Evolutionary conservation across 2,888 invertebrate genomes (phyloP).

Genomic region (Sussaba pulchella): DNA sequence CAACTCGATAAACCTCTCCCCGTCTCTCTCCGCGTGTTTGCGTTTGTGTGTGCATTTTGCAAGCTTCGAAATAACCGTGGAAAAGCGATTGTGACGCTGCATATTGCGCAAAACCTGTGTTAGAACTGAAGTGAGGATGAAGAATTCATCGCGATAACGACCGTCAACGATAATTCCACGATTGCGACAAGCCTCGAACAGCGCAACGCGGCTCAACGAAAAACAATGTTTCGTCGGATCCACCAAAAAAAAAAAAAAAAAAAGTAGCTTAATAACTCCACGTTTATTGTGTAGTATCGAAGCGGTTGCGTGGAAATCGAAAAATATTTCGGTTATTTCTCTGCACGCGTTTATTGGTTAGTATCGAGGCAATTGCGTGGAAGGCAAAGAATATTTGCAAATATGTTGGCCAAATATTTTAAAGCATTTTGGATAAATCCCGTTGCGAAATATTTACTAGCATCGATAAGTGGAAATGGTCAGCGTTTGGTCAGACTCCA

Average conservation of each 20-base stretch:
- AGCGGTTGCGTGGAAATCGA: background rate
- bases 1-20: too few relatives aligned
- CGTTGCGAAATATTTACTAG: background rate
- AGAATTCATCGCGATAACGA: constrained; percentile 6
- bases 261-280: background rate
- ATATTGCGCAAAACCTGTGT: background rate
- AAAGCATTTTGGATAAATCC: background rate
- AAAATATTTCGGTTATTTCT: too few relatives aligned
- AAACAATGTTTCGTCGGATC: background rate
- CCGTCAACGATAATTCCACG: constrained; percentile 3
- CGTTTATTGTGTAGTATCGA: background rate
- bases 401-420: background rate
- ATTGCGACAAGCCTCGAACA: background rate
- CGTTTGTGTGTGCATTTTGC: too few relatives aligned
- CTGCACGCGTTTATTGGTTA: background rate
- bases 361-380: background rate
- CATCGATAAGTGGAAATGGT: background rate
- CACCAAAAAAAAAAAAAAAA: background rate
- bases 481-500: background rate
- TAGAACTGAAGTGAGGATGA: background rate
- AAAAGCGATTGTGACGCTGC: background rate
- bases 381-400: background rate
- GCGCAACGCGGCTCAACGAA: too few relatives aligned
- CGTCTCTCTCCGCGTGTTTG: too few relatives aligned
- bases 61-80: background rate